These are phyloP conservation scores for Tetrao urogallus DNA, from an alignment of 2,113 vertebrate genomes.

Conservation along the genomic window DNA sequence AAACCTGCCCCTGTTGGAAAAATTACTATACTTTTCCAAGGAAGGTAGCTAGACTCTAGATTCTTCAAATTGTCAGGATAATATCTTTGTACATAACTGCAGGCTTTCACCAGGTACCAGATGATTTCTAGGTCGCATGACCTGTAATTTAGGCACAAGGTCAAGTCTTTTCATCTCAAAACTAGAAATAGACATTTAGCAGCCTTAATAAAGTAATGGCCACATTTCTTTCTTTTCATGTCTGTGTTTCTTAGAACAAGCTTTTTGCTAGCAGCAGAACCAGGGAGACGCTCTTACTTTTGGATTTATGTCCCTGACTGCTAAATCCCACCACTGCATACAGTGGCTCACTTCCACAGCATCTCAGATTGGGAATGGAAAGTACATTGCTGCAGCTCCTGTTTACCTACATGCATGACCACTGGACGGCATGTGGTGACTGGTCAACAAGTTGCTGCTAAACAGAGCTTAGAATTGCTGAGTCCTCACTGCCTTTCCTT, in stretches of 20 bases:
- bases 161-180: background rate
- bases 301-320: background rate
- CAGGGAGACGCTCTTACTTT: background rate
- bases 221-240: background rate
- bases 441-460: accelerated
- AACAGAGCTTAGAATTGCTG: background rate
- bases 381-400: background rate
- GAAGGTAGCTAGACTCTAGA: background rate
- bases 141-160: background rate
- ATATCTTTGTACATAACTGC: background rate
- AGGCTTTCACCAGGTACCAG: background rate
- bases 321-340: background rate
- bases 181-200: background rate
- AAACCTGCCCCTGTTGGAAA: background rate
- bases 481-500: background rate
- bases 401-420: accelerated
- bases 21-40: background rate
- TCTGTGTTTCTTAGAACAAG: background rate
- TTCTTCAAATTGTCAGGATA: background rate
- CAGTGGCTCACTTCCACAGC: background rate
- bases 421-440: background rate
- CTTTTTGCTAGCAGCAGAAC: background rate
- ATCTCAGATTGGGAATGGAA: background rate
- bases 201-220: background rate
- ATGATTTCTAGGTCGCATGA: background rate